Evolutionary conservation across 1,140 invertebrate species (phyloP).

Genomic region (Littorina saxatilis): DNA sequence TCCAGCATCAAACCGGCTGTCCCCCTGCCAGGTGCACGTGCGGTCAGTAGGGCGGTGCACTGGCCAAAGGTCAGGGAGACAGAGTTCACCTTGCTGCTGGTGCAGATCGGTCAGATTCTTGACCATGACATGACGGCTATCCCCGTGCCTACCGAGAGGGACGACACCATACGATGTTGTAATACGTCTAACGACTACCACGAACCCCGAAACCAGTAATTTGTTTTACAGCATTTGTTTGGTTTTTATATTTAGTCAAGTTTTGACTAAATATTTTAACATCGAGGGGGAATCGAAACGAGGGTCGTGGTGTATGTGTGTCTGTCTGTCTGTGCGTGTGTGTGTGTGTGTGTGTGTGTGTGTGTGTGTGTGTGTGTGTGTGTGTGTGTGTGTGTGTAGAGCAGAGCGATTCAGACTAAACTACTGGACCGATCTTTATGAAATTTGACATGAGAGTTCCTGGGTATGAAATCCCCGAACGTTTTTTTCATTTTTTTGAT

Average conservation of each 20-base stretch:
- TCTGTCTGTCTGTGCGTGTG: too few relatives aligned
- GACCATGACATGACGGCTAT: constrained; percentile 89
- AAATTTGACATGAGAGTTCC: too few relatives aligned
- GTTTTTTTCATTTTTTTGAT: too few relatives aligned
- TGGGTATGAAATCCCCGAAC: too few relatives aligned
- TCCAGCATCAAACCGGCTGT: background rate
- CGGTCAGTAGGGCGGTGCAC: constrained; percentile 37
- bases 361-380: constrained; percentile 15
- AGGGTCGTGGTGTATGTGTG: too few relatives aligned
- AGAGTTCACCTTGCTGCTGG: constrained; percentile 83
- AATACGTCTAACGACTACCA: background rate
- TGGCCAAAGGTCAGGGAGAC: background rate
- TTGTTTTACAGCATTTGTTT: background rate
- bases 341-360: background rate
- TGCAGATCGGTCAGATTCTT: constrained; percentile 98
- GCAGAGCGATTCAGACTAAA: too few relatives aligned
- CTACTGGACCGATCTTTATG: too few relatives aligned
- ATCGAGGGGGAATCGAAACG: too few relatives aligned
- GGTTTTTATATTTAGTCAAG: too few relatives aligned
- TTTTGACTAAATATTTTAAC: too few relatives aligned
- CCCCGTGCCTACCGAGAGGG: constrained; percentile 29
- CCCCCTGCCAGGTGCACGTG: constrained; percentile 29
- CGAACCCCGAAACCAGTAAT: too few relatives aligned
- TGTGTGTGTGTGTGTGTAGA: constrained; percentile 15
- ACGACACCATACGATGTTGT: constrained; percentile 35